These are phyloP conservation scores for Erinaceus europaeus DNA, from an alignment of 2,113 vertebrate genomes.

Conservation along the genomic window DNA sequence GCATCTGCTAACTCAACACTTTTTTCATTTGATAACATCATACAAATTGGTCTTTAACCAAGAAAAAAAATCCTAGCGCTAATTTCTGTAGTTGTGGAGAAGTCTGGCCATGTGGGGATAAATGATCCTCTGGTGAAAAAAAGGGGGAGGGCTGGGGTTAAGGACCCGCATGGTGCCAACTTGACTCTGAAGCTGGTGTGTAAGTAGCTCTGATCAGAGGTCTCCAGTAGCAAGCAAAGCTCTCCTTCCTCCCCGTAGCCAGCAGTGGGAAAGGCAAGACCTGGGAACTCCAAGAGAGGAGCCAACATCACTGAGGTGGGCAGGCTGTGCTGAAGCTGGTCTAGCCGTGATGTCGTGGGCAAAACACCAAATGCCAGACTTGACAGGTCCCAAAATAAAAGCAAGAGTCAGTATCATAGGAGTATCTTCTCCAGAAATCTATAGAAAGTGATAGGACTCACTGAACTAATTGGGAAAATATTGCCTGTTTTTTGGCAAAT, in stretches of 20 bases:
- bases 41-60: background rate
- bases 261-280: no score
- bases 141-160: no score
- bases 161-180: no score
- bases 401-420: slow-evolving; percentile 26
- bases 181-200: no score
- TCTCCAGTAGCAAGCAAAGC: no score
- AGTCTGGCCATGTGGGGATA: background rate
- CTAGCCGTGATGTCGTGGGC: background rate
- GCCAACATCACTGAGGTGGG: background rate
- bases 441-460: slow-evolving; percentile 27
- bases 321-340: background rate
- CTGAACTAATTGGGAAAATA: slow-evolving; percentile 35
- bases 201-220: no score
- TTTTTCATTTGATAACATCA: background rate
- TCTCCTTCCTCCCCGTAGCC: no score
- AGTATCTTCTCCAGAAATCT: slow-evolving; percentile 17
- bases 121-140: background rate
- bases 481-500: background rate
- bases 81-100: background rate
- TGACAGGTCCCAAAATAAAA: background rate
- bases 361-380: background rate
- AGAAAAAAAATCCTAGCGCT: background rate
- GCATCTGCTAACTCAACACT: background rate
- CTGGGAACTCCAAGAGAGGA: background rate